These are phyloP conservation scores for Orycteropus afer DNA, from an alignment of 2,113 vertebrate species.

Conservation along the genomic window DNA sequence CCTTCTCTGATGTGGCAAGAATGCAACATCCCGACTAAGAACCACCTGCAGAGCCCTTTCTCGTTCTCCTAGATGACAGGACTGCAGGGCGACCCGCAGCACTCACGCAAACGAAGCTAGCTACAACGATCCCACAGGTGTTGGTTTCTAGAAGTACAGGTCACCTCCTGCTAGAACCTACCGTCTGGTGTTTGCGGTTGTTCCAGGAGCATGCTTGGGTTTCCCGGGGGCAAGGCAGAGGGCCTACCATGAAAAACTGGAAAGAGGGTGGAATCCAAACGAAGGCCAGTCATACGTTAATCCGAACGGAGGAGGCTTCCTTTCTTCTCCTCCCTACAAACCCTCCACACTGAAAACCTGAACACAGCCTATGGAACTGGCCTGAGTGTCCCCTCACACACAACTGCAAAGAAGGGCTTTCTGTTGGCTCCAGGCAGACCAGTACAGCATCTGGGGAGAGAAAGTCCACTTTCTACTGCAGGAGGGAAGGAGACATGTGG, in stretches of 20 bases:
- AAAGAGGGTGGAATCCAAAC: not conserved
- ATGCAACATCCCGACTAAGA: slow-evolving; percentile 39
- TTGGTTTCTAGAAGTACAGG: not conserved
- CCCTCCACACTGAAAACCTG: not conserved
- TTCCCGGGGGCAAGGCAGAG: not conserved
- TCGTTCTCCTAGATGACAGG: not conserved
- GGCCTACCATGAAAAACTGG: not conserved
- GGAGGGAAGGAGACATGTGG: not conserved
- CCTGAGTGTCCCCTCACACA: not conserved
- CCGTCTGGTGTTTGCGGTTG: not conserved
- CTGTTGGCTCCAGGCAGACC: not conserved
- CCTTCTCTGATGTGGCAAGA: slow-evolving; percentile 10
- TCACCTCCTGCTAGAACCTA: not conserved
- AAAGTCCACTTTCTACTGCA: not conserved
- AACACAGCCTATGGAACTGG: not conserved
- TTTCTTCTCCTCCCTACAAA: not conserved
- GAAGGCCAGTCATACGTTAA: too few relatives aligned
- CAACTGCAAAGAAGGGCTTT: not conserved
- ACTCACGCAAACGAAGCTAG: not conserved
- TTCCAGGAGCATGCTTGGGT: not conserved
- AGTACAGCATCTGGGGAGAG: not conserved
- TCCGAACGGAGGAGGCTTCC: not conserved
- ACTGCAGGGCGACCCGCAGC: not conserved
- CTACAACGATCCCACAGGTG: not conserved
- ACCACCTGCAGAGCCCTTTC: slow-evolving; percentile 5